phyloP scores from a whole-genome alignment of 1,140 invertebrate genomes.

The Venustaconcha ellipsiformis region DNA sequence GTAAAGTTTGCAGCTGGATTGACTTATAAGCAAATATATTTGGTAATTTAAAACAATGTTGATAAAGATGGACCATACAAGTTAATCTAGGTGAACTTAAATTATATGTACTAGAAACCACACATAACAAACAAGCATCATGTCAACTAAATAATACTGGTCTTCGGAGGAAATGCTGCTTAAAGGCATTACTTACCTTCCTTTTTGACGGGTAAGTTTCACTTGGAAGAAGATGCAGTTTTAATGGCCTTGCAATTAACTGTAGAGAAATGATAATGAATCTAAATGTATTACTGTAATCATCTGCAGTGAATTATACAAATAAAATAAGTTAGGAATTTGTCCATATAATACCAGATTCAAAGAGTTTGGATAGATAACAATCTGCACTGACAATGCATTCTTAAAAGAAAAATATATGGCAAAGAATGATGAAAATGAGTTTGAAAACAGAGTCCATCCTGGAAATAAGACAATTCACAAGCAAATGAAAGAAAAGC shows the following conservation, averaged over 20 bases:
- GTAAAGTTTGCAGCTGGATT: too few relatives aligned
- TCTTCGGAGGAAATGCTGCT: not conserved
- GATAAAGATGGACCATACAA: not conserved
- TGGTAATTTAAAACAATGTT: too few relatives aligned
- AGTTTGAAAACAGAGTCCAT: too few relatives aligned
- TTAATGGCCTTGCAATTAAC: conserved; percentile 78
- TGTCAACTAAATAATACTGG: too few relatives aligned
- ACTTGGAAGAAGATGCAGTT: conserved; percentile 81
- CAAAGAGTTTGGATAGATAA: not conserved
- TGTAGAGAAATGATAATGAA: conserved; percentile 49
- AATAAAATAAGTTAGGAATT: not conserved
- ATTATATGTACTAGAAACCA: not conserved
- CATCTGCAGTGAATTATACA: not conserved
- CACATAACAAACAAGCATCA: too few relatives aligned
- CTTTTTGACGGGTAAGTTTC: conserved; percentile 84
- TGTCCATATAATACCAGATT: not conserved
- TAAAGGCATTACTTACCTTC: conserved; percentile 47
- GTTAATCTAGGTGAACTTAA: not conserved
- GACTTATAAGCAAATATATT: too few relatives aligned
- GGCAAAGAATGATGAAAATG: not conserved
- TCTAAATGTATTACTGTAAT: not conserved
- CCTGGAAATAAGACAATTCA: too few relatives aligned
- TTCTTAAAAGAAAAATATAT: not conserved
- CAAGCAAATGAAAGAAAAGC: too few relatives aligned
- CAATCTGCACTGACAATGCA: not conserved